These are phyloP conservation scores for Parnassius glacialis DNA, from an alignment of 2,888 invertebrate species.

Conservation along the genomic window DNA sequence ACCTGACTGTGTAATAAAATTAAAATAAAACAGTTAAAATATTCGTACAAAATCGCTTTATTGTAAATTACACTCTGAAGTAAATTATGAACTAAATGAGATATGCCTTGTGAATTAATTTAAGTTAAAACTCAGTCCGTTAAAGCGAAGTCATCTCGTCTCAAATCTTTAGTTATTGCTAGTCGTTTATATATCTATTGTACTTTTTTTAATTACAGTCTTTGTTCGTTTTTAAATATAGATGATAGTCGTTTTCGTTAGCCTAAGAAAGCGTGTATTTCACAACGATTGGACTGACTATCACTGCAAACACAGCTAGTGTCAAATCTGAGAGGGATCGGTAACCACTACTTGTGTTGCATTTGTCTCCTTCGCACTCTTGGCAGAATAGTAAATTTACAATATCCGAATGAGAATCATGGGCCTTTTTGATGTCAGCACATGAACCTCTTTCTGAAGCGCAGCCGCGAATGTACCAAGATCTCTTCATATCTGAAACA, in stretches of 20 bases:
- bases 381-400: conserved; percentile 47
- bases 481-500: conserved; percentile 46
- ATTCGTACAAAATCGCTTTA: conserved; percentile 34
- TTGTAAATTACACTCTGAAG: conserved; percentile 23
- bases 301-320: conserved; percentile 46
- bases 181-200: neutral
- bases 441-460: conserved; percentile 60
- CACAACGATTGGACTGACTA: conserved; percentile 51
- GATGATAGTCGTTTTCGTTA: too few relatives aligned
- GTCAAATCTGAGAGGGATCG: conserved; percentile 44
- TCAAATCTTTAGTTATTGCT: conserved; percentile 18
- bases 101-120: conserved; percentile 23
- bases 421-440: conserved; percentile 49
- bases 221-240: too few relatives aligned
- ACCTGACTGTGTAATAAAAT: too few relatives aligned
- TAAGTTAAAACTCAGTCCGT: neutral
- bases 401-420: conserved; percentile 38
- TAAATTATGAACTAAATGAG: conserved; percentile 25
- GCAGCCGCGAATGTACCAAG: conserved; percentile 60
- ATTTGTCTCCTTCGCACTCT: conserved; percentile 60
- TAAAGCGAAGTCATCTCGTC: neutral
- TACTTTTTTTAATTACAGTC: neutral
- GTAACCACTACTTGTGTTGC: conserved; percentile 48
- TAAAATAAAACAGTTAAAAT: neutral
- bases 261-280: conserved; percentile 50